phyloP scores from a whole-genome alignment of 2,797 vertebrate species.

The Sebastes hubbsi region DNA sequence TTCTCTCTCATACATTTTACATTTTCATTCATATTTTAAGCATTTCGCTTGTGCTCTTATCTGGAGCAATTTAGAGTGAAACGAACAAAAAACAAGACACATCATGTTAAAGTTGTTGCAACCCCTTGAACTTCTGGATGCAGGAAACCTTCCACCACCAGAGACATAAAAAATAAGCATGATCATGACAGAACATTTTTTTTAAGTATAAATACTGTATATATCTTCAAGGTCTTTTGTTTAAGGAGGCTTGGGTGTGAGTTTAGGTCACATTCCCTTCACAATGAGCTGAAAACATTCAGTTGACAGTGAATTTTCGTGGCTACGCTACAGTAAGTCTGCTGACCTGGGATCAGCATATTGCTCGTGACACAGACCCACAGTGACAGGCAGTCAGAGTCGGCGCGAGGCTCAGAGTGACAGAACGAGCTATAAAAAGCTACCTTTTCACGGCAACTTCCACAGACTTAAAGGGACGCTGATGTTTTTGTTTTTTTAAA shows the following conservation, averaged over 20 bases:
- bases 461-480: conserved; percentile 42
- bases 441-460: conserved; percentile 56
- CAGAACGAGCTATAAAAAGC: conserved; percentile 70
- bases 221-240: neutral
- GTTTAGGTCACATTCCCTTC: conserved; percentile 7
- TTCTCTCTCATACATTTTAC: conserved; percentile 64
- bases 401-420: conserved; percentile 51
- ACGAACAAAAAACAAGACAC: neutral
- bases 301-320: conserved; percentile 40
- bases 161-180: neutral
- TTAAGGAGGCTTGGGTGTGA: neutral
- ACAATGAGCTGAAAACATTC: conserved; percentile 33
- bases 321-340: conserved; percentile 40
- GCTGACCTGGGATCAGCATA: conserved; percentile 63
- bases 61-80: conserved; percentile 39
- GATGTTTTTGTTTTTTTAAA: neutral
- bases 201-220: neutral
- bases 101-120: neutral
- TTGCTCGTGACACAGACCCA: conserved; percentile 66
- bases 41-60: conserved; percentile 33
- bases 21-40: conserved; percentile 70
- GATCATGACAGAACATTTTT: neutral
- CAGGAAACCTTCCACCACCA: neutral
- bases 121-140: conserved; percentile 16
- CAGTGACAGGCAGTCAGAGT: conserved; percentile 69